A percentile compares a stretch with the other conserved stretches of the same genome.
Conservation (phyloP, 2,113 vertebrate species). For the Ochotona curzoniae region DNA sequence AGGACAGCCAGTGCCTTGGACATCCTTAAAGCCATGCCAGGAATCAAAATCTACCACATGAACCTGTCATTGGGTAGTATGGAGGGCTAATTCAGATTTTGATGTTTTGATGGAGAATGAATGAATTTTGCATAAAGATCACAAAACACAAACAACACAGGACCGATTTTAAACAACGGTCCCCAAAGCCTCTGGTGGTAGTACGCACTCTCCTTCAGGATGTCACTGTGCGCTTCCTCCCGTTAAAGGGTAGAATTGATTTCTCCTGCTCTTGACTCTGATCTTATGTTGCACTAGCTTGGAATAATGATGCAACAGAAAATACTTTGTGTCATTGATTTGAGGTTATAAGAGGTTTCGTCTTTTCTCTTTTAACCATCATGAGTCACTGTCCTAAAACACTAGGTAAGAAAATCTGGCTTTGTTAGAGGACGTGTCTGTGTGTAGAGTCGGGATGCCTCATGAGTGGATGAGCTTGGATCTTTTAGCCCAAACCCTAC, state of each 20-base stretch:
- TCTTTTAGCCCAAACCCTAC: background rate
- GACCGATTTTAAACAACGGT: background rate
- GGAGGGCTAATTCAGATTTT: background rate
- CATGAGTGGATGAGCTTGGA: background rate
- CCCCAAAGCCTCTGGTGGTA: background rate
- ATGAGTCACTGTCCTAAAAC: background rate
- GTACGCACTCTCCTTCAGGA: background rate
- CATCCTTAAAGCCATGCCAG: too few species aligned
- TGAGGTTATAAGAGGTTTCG: background rate
- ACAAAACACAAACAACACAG: background rate
- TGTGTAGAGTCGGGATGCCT: background rate
- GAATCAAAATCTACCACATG: too few species aligned
- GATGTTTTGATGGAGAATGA: background rate
- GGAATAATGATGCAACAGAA: constrained; percentile 60
- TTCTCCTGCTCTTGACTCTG: constrained; percentile 39
- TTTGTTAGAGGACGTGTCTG: background rate
- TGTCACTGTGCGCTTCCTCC: constrained; percentile 24
- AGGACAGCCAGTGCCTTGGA: too few species aligned
- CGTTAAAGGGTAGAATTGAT: background rate
- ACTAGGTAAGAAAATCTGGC: background rate
- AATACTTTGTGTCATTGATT: background rate
- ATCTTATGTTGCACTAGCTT: background rate
- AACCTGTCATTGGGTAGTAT: too few species aligned
- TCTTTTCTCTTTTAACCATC: background rate
- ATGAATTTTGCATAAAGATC: background rate